These are phyloP conservation scores for Drosophila kambysellisi DNA, from an alignment of 2,888 invertebrate genomes.

Conservation along the genomic window DNA sequence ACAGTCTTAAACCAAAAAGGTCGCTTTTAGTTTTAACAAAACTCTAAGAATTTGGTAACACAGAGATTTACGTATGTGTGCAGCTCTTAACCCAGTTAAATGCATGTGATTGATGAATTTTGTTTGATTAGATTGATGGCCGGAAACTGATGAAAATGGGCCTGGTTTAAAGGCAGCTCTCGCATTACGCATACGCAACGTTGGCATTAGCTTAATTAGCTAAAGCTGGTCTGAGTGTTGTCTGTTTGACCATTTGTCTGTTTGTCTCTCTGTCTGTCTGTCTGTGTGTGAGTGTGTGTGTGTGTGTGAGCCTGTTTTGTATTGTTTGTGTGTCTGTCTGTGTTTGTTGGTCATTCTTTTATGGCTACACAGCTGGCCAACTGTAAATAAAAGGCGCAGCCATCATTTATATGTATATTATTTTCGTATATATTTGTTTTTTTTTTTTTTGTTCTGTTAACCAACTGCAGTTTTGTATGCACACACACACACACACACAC, in stretches of 20 bases:
- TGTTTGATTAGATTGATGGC: constrained; percentile 40
- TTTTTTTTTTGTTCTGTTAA: constrained; percentile 22
- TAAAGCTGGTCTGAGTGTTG: constrained; percentile 38
- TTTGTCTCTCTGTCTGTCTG: constrained; percentile 9
- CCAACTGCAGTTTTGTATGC: constrained; percentile 45
- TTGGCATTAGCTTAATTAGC: constrained; percentile 75
- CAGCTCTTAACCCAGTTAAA: neutral
- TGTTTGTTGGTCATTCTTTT: constrained; percentile 68
- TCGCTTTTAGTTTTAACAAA: neutral
- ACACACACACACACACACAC: constrained; percentile 8
- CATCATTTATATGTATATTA: constrained; percentile 69
- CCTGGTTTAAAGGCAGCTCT: constrained; percentile 3
- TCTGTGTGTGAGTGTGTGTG: neutral
- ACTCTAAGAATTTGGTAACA: neutral
- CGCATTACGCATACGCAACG: constrained; percentile 68
- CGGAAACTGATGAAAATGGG: constrained; percentile 9
- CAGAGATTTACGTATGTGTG: neutral
- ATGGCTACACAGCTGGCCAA: constrained; percentile 55
- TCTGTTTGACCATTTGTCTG: constrained; percentile 1
- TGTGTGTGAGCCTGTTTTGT: neutral
- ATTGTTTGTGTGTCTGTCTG: neutral
- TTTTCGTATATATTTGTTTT: constrained; percentile 13
- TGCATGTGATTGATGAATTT: constrained; percentile 40
- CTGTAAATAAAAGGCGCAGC: constrained; percentile 79
- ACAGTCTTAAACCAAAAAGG: neutral